phyloP scores from a whole-genome alignment of 2,113 vertebrate genomes.

The Diphyllodes magnificus region DNA sequence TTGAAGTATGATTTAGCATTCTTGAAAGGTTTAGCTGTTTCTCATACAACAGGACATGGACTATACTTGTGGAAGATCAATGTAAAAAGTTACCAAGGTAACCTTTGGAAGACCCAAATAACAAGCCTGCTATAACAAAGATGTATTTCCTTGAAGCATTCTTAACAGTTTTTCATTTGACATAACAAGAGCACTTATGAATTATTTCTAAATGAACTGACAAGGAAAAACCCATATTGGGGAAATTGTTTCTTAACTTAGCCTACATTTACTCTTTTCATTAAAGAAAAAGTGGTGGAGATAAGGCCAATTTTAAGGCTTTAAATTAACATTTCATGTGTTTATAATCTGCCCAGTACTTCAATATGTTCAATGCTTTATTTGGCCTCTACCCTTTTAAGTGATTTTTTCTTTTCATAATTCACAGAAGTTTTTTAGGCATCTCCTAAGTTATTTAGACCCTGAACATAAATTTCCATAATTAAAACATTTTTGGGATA shows the following conservation, averaged over 20 bases:
- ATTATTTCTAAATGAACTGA: background rate
- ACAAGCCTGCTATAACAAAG: background rate
- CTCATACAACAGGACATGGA: background rate
- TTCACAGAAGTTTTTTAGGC: background rate
- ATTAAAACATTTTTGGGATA: background rate
- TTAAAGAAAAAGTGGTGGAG: background rate
- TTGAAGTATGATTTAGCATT: background rate
- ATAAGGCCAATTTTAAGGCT: background rate
- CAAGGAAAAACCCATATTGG: background rate
- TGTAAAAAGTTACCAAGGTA: background rate
- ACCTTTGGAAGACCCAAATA: background rate
- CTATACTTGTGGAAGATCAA: background rate
- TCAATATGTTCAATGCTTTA: background rate
- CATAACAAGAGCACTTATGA: background rate
- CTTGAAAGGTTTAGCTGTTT: background rate
- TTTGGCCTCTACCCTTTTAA: background rate
- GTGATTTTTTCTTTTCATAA: background rate
- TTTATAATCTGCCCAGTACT: background rate
- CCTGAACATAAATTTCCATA: background rate
- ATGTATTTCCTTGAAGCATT: background rate
- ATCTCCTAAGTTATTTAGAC: background rate
- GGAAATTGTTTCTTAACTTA: background rate
- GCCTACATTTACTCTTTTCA: background rate
- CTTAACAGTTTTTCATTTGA: background rate
- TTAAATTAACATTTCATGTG: background rate